phyloP scores from a whole-genome alignment of 2,113 vertebrate genomes.

The Puffinus mauretanicus region DNA sequence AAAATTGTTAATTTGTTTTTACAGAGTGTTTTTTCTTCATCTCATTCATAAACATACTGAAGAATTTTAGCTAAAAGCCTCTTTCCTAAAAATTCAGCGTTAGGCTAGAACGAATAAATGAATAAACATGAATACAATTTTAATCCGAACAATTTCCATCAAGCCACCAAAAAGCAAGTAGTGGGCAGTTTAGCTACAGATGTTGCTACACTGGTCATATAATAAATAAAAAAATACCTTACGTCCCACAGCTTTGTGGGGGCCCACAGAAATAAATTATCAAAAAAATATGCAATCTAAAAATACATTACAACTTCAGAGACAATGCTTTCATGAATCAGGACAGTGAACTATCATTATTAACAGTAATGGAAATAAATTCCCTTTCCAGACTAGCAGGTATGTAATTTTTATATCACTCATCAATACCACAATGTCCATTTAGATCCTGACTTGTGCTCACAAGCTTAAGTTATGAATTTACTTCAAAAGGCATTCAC shows the following conservation, averaged over 20 bases:
- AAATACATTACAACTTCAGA: neutral
- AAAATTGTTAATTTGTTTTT: neutral
- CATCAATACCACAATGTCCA: neutral
- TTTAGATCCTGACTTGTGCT: neutral
- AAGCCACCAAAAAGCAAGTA: neutral
- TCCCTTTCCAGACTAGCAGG: neutral
- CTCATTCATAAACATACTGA: neutral
- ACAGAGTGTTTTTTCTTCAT: neutral
- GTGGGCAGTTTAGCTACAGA: neutral
- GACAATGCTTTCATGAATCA: neutral
- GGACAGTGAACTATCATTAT: neutral
- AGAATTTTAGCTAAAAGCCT: neutral
- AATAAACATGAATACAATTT: neutral
- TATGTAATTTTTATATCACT: neutral
- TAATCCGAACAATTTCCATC: neutral
- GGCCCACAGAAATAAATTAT: neutral
- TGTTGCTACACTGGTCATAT: neutral
- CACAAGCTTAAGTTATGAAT: neutral
- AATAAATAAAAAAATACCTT: neutral
- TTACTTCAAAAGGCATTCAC: neutral
- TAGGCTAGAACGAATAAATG: neutral
- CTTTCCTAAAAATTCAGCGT: neutral
- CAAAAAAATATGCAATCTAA: neutral
- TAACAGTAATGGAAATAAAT: neutral
- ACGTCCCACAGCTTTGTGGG: neutral